A percentile compares a stretch with the other conserved stretches of the same genome.
phyloP scores from a whole-genome alignment of 2,113 vertebrate genomes.

The Lophura nycthemera region DNA sequence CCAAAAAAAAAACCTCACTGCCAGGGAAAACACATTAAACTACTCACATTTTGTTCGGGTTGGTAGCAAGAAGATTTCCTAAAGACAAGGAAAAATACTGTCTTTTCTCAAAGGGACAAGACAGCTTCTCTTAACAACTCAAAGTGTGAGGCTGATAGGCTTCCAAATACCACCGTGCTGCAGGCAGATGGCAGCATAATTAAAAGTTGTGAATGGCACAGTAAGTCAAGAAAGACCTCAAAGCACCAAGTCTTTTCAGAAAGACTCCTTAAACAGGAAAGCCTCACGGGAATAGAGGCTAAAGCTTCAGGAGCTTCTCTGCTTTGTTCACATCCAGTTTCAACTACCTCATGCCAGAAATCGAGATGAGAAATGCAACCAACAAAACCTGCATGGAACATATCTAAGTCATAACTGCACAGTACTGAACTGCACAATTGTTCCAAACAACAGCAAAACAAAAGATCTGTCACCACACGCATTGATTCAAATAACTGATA shows the following conservation, averaged over 20 bases:
- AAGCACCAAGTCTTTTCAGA: background rate
- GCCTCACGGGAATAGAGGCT: background rate
- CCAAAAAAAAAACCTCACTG: background rate
- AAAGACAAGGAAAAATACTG: background rate
- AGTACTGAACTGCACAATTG: background rate
- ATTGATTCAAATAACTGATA: background rate
- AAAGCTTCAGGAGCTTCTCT: background rate
- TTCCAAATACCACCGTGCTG: background rate
- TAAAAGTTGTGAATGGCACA: constrained; percentile 9
- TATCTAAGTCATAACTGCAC: background rate
- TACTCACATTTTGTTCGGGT: background rate
- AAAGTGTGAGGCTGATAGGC: background rate
- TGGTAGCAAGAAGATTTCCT: background rate
- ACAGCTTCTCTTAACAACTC: constrained; percentile 9
- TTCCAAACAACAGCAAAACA: background rate
- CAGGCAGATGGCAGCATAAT: constrained; percentile 54
- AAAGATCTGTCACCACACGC: fast-evolving
- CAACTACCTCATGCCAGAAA: background rate
- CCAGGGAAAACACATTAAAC: background rate
- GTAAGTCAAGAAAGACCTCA: constrained; percentile 1
- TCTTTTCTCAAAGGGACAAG: background rate
- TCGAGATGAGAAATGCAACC: background rate
- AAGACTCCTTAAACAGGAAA: background rate
- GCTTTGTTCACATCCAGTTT: background rate
- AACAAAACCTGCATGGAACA: background rate